These are phyloP conservation scores for Neopipo cinnamomea DNA, from an alignment of 2,113 vertebrate genomes.

Conservation along the genomic window DNA sequence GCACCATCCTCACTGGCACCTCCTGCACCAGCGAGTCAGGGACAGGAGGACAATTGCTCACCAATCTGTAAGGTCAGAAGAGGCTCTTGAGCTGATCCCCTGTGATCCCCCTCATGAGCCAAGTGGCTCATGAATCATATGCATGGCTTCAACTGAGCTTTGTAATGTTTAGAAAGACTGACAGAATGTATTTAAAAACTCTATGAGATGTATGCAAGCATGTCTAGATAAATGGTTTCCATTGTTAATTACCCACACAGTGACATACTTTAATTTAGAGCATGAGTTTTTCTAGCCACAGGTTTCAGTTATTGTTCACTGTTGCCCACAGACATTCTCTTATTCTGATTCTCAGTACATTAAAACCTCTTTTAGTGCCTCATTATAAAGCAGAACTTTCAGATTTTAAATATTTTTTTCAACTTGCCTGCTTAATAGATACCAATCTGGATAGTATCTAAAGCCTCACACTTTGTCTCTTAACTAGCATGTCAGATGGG, in stretches of 20 bases:
- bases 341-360: background rate
- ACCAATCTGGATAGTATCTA: background rate
- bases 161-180: background rate
- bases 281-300: background rate
- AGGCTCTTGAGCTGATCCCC: background rate
- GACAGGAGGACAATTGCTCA: background rate
- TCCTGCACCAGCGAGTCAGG: accelerated
- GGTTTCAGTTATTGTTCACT: background rate
- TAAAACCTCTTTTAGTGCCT: background rate
- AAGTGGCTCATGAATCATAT: background rate
- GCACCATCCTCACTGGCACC: background rate
- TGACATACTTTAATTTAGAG: background rate
- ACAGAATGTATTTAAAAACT: background rate
- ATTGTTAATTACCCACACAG: background rate
- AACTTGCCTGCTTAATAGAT: background rate
- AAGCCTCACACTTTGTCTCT: background rate
- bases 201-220: background rate
- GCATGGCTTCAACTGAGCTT: background rate
- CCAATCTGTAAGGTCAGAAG: background rate
- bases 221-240: background rate
- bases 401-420: background rate
- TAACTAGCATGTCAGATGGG: background rate
- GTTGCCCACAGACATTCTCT: background rate
- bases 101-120: too few species aligned
- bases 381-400: background rate